phyloP scores from a whole-genome alignment of 2,797 vertebrate genomes.

The Oryzias sinensis region DNA sequence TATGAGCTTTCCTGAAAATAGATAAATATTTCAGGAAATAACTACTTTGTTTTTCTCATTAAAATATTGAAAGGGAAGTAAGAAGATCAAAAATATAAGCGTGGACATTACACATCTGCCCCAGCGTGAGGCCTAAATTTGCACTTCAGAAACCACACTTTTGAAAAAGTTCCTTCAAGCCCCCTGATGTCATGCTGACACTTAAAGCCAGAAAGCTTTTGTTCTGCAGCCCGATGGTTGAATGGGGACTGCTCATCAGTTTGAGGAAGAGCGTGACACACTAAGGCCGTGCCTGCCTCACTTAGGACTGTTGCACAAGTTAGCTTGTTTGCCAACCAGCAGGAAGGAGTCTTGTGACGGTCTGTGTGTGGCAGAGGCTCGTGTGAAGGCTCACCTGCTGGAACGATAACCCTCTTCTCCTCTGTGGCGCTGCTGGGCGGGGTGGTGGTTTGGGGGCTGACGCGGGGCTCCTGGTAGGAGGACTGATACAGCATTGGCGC shows the following conservation, averaged over 20 bases:
- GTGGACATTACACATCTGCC: slow-evolving; percentile 3
- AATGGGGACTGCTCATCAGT: background rate
- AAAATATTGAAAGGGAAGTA: slow-evolving; percentile 4
- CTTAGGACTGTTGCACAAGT: slow-evolving; percentile 22
- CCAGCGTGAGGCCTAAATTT: slow-evolving; percentile 1
- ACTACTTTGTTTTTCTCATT: background rate
- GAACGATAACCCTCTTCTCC: slow-evolving; percentile 87
- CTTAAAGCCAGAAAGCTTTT: background rate
- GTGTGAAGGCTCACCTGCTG: slow-evolving; percentile 66
- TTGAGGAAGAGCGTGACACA: background rate
- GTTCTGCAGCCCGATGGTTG: background rate
- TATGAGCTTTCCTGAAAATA: background rate
- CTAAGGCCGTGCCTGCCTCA: slow-evolving; percentile 12
- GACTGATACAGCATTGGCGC: slow-evolving; percentile 72
- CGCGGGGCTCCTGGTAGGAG: slow-evolving; percentile 74
- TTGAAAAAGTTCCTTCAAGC: background rate
- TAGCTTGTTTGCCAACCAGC: slow-evolving; percentile 5
- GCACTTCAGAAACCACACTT: slow-evolving; percentile 14
- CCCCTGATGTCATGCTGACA: background rate
- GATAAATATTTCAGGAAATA: background rate
- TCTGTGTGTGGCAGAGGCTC: background rate
- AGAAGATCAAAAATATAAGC: slow-evolving; percentile 3
- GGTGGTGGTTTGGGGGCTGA: slow-evolving; percentile 71
- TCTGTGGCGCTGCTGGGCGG: slow-evolving; percentile 73
- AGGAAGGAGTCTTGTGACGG: slow-evolving; percentile 23